Evolutionary conservation across 2,113 vertebrate genomes (phyloP).

Genomic region (Anolis carolinensis): DNA sequence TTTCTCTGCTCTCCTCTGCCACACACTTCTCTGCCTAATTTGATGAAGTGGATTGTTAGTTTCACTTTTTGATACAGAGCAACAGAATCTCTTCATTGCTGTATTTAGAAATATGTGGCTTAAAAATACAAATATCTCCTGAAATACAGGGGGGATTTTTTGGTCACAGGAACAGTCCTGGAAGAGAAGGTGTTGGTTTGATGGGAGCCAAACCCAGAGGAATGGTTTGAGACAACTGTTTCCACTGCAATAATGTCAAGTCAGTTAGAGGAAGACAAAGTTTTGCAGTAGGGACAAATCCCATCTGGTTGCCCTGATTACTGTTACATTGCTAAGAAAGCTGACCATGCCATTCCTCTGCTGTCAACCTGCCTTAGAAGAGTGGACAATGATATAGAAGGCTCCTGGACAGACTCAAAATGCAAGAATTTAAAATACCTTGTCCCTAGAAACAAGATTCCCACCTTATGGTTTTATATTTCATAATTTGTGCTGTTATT

Average conservation of each 20-base stretch:
- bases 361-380: not conserved
- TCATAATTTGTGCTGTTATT: not conserved
- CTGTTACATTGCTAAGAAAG: not conserved
- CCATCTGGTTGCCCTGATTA: conserved; percentile 10
- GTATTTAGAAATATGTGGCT: not conserved
- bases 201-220: not conserved
- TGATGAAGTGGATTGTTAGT: no score
- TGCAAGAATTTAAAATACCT: not conserved
- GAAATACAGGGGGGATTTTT: not conserved
- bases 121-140: not conserved
- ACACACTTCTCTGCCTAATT: no score
- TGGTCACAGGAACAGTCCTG: not conserved
- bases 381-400: not conserved
- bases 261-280: conserved; percentile 6
- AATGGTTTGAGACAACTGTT: not conserved
- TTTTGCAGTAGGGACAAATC: conserved; percentile 8
- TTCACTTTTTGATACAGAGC: not conserved
- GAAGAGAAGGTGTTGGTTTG: not conserved
- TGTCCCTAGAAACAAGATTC: not conserved
- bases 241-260: not conserved
- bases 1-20: no score
- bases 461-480: not conserved
- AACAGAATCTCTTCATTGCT: not conserved
- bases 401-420: not conserved
- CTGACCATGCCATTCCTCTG: not conserved